A percentile compares a stretch with the other conserved stretches of the same genome.
These are phyloP conservation scores for Semicossyphus pulcher DNA, from an alignment of 2,113 vertebrate species.

Conservation along the genomic window DNA sequence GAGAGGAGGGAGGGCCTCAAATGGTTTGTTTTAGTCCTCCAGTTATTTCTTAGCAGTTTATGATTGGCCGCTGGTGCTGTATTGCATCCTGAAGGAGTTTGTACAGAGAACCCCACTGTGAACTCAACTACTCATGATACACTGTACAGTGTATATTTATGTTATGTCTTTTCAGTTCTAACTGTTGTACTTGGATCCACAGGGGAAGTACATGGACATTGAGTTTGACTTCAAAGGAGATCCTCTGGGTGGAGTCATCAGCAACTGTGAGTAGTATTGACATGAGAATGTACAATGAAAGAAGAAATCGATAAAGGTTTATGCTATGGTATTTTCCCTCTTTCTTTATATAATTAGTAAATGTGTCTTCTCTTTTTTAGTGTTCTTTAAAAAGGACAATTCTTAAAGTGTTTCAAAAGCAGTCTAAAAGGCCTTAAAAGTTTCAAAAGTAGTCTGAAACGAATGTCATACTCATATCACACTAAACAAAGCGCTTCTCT, in stretches of 20 bases:
- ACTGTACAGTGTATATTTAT: neutral
- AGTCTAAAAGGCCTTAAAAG: neutral
- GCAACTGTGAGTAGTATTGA: slow-evolving; percentile 93
- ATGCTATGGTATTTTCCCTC: too few species aligned
- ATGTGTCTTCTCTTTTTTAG: neutral
- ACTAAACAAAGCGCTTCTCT: neutral
- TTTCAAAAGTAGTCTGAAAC: too few species aligned
- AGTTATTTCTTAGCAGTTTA: slow-evolving; percentile 30
- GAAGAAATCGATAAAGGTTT: too few species aligned
- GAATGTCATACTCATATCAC: too few species aligned
- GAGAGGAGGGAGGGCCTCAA: slow-evolving; percentile 1
- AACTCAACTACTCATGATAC: neutral
- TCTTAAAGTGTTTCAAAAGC: too few species aligned
- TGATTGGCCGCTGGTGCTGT: slow-evolving; percentile 24
- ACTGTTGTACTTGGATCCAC: slow-evolving; percentile 54
- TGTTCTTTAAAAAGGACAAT: too few species aligned
- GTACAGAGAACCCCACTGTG: neutral
- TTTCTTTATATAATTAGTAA: too few species aligned
- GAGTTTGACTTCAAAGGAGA: slow-evolving; percentile 99
- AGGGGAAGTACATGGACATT: slow-evolving; percentile 99
- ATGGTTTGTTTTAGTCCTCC: slow-evolving; percentile 50
- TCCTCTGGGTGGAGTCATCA: slow-evolving; percentile 97
- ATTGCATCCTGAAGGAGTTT: neutral
- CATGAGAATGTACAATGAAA: neutral
- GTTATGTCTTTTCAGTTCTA: neutral